Base-by-base conservation (phyloP, 2,113 vertebrate genomes). In the Pygoscelis adeliae region DNA sequence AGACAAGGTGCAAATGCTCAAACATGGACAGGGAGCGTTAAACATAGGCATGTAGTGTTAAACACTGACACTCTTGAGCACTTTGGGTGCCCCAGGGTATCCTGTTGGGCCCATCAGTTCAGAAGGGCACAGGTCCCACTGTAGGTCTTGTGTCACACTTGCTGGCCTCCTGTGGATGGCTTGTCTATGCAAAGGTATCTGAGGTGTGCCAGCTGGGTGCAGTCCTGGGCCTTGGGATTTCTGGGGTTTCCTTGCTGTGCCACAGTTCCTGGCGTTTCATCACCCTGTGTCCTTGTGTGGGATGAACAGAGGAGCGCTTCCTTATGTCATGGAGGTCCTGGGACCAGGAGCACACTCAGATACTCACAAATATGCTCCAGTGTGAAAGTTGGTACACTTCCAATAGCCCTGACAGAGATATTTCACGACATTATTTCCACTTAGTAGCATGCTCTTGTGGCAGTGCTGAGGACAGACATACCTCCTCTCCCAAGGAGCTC, bases 201-300 rank as follows among this genome's bases (percentile, higher is more conserved):
- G 27, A 53, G 46, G 7, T 27, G 5, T 38, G 26, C 17, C 62
- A 40, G 15, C 30, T n/a, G 15, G 9, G 10, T 62, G 32, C 40
- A 59, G 5, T 42, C 29, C 56, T 58, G 21, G n/a, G 36, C 21
- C 22, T 72, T 81, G 49, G n/a, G 30, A 53, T 49, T 76, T 40
- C 42, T 58, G 56, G 6, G 10, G 10, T 77, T 89, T 90, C 42
- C 13, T 46, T 29, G 30, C 19, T 62, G 29, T 83, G 58, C 26
- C n/a, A 49, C 21, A 59, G 25, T 42, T 87, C 26, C 18, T 59
- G 25, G 7, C 4, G 3, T 56, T 71, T 72, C 26, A 38, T 29
- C 1, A 0, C n/a, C 32, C 5, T 23, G 3, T 77, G 16, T 55
- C 17, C 9, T 42, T 36, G 36, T 5, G 6, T 69, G 16, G 6